Base-by-base conservation (phyloP, 1,140 invertebrate species). In the Cheumatopsyche charites region DNA sequence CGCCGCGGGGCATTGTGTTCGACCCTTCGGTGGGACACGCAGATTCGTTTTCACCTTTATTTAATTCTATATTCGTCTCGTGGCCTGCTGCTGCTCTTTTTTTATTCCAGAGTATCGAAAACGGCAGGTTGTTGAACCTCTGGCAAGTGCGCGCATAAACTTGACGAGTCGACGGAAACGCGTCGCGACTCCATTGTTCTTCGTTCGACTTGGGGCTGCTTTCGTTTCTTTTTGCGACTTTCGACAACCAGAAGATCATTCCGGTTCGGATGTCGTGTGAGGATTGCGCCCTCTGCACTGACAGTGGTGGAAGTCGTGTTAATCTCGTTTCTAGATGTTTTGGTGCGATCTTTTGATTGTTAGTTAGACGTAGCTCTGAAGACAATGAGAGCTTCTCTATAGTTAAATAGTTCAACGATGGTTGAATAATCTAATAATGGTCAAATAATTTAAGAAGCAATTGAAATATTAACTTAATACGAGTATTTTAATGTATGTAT, bases 151-250 rank as follows among this genome's bases (percentile, higher is more conserved):
- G 23, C 3, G 55, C 21, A 58, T 36, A 47, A 72, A 72, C 70
- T 72, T 72, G 70, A 72, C 62, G 70, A 67, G 62, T 26, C 45
- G 62, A 72, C 62, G 70, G 62, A 72, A 42, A 49, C 70, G 41
- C 9, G 25, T 17, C 23, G 29, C 29, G 29, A 36, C 43, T 66
- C 70, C 70, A 72, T 72, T 72, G 70, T 72, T 62, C 70, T 66
- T 42, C 23, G n/a, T 41, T 49, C 49, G 26, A 15, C 43, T 3
- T 13, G 29, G 25, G 7, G 29, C 12, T 47, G 11, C 49, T 65
- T 71, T 63, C 43, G n/a, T 67, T 67, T 49, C 49, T 21, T 67
- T 4, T 43, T 19, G 3, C 36, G 62, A 21, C 7, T 29, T 52
- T 55, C 15, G 29, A 42, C 25, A 29, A 47, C 41, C 26, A 21